Evolutionary conservation across 35 echinoderm and acorn worm genomes (phyloP).

Genomic region (Heliocidaris erythrogramma): DNA sequence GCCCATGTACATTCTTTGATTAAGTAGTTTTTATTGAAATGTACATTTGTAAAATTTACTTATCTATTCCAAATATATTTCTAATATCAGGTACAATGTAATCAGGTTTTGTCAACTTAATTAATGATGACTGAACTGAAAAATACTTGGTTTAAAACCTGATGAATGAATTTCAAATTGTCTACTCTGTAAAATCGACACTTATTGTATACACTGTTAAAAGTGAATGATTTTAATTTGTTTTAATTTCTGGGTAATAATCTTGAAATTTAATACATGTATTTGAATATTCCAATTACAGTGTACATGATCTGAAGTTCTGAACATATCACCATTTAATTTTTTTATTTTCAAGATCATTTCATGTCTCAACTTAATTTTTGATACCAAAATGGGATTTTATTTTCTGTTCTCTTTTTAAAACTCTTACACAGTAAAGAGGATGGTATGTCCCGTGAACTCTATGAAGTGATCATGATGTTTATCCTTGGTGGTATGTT

Average conservation of each 20-base stretch:
- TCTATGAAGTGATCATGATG: constrained; percentile 82
- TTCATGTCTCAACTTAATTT: constrained; percentile 6
- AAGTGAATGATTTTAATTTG: no score
- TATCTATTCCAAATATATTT: no score
- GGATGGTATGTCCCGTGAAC: constrained; percentile 62
- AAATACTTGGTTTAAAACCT: no score
- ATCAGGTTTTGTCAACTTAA: no score
- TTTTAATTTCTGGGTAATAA: not conserved
- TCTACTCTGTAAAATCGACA: no score
- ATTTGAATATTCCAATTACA: not conserved
- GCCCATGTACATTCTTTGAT: not conserved
- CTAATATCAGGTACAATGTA: no score
- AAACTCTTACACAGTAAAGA: constrained; percentile 12
- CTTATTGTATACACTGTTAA: no score
- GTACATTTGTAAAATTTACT: not conserved
- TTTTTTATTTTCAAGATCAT: not conserved
- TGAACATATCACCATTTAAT: not conserved
- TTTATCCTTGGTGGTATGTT: constrained; percentile 51
- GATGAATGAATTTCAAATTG: no score
- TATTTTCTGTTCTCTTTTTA: constrained; percentile 29
- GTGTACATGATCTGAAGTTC: not conserved
- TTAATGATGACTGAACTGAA: no score
- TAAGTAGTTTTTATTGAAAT: not conserved
- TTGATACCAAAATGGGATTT: not conserved
- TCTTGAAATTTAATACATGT: no score